These are phyloP conservation scores for Drosophila orosa DNA, from an alignment of 1,140 invertebrate species.

Conservation along the genomic window DNA sequence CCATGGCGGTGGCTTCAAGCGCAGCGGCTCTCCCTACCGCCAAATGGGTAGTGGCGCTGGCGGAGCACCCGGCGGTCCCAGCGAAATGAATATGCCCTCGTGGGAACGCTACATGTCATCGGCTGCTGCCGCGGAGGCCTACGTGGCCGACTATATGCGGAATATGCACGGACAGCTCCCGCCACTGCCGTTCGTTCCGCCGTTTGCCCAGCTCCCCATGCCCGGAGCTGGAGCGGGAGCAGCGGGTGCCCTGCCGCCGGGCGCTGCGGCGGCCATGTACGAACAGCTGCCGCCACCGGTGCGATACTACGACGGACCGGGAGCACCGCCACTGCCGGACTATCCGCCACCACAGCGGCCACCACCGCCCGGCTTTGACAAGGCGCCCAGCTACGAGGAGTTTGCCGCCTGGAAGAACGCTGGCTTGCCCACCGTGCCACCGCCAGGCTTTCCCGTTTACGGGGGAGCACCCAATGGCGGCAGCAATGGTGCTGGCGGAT, in stretches of 20 bases:
- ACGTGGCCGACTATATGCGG: slow-evolving; percentile 91
- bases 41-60: slow-evolving; percentile 83
- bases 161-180: slow-evolving; percentile 92
- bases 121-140: slow-evolving; percentile 90
- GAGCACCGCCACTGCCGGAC: slow-evolving; percentile 87
- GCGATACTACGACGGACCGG: slow-evolving; percentile 90
- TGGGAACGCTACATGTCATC: slow-evolving; percentile 84
- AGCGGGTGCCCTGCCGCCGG: slow-evolving; percentile 90
- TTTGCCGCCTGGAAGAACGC: slow-evolving; percentile 94
- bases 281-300: slow-evolving; percentile 87
- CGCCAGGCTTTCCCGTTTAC: slow-evolving; percentile 71
- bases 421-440: slow-evolving; percentile 71
- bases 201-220: slow-evolving; percentile 86
- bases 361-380: slow-evolving; percentile 86
- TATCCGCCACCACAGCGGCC: slow-evolving; percentile 85
- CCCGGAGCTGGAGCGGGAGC: slow-evolving; percentile 79
- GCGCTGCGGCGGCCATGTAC: slow-evolving; percentile 85
- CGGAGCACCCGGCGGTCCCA: slow-evolving; percentile 79
- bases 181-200: slow-evolving; percentile 89
- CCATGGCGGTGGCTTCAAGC: slow-evolving; percentile 85
- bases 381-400: slow-evolving; percentile 91
- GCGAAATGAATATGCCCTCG: slow-evolving; percentile 84
- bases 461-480: slow-evolving; percentile 58
- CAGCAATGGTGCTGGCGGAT: slow-evolving; percentile 48
- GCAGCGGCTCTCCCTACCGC: slow-evolving; percentile 86